These are phyloP conservation scores for Gymnoscopelus braueri DNA, from an alignment of 2,797 vertebrate genomes.

Conservation along the genomic window DNA sequence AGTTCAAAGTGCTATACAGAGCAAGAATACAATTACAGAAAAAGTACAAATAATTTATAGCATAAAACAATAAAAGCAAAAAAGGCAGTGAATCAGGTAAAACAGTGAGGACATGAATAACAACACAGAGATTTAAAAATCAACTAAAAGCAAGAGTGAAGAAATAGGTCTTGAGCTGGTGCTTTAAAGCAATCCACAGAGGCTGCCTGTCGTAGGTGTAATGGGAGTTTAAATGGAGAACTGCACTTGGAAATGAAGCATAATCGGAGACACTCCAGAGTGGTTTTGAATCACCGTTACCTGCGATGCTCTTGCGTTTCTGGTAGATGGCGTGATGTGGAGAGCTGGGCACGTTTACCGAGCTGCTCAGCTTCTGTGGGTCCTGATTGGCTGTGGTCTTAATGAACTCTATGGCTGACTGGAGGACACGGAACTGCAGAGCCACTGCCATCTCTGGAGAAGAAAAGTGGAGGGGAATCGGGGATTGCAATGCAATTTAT, in stretches of 20 bases:
- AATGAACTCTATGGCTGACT: constrained; percentile 94
- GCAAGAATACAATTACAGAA: not conserved
- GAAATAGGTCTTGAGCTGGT: too few relatives aligned
- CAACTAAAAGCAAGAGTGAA: too few relatives aligned
- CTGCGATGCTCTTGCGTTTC: constrained; percentile 91
- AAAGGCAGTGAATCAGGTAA: too few relatives aligned
- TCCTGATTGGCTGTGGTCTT: constrained; percentile 92
- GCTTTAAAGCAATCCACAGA: too few relatives aligned
- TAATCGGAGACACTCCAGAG: not conserved
- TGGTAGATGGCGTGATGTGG: constrained; percentile 83
- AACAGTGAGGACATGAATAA: too few relatives aligned
- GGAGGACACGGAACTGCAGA: constrained; percentile 93
- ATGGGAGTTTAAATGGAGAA: too few relatives aligned
- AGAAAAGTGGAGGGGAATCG: not conserved
- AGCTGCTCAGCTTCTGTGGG: constrained; percentile 79
- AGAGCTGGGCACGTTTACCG: constrained; percentile 69
- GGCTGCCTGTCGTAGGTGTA: too few relatives aligned
- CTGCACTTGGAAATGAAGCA: not conserved
- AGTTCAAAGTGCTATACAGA: too few relatives aligned
- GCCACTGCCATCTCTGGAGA: constrained; percentile 92
- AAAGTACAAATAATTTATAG: too few relatives aligned
- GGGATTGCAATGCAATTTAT: not conserved
- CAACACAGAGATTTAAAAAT: too few relatives aligned
- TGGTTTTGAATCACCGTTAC: constrained; percentile 73
- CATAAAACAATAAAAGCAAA: too few relatives aligned